Evolutionary conservation across 92 coral and sea anemone genomes (phyloP).

Genomic region (Umimayanthus kanabou): DNA sequence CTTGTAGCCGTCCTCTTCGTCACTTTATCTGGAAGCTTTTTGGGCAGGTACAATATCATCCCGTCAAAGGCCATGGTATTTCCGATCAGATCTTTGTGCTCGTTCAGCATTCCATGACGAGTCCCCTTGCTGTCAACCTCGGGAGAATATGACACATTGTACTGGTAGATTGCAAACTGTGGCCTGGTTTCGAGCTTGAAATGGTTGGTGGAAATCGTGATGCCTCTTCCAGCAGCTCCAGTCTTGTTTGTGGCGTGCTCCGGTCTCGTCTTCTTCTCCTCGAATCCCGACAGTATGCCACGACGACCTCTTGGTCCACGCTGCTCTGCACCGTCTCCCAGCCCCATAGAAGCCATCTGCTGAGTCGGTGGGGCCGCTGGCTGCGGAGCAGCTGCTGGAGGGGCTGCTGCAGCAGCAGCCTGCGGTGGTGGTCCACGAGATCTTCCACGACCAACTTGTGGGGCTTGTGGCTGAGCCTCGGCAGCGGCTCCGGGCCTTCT

Average conservation of each 20-base stretch:
- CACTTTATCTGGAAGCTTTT: conserved; percentile 65
- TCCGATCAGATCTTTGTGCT: conserved; percentile 72
- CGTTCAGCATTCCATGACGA: conserved; percentile 68
- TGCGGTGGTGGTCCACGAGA: conserved; percentile 89
- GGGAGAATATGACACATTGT: conserved; percentile 82
- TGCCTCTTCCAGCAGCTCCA: conserved; percentile 61
- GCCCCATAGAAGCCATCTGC: conserved; percentile 75
- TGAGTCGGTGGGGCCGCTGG: conserved; percentile 71
- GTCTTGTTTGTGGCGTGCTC: conserved; percentile 59
- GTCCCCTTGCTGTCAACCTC: conserved; percentile 85
- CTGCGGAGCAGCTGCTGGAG: conserved; percentile 59
- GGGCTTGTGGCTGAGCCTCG: conserved; percentile 54
- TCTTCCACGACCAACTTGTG: conserved; percentile 86
- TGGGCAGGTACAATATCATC: conserved; percentile 86
- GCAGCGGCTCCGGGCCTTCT: conserved; percentile 86
- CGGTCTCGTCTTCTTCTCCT: conserved; percentile 68
- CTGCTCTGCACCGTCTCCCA: conserved; percentile 29
- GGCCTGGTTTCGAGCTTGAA: conserved; percentile 67
- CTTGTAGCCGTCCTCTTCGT: conserved; percentile 57
- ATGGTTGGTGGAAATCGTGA: conserved; percentile 68
- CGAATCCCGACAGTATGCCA: conserved; percentile 17
- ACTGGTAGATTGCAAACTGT: conserved; percentile 76
- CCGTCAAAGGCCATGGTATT: conserved; percentile 93
- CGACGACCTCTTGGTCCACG: conserved; percentile 30
- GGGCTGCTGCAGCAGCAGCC: conserved; percentile 50